Evolutionary conservation across 1,140 invertebrate genomes (phyloP), one percentile per base, ranked within the genome.

Genomic region (Caerostris extrusa): DNA sequence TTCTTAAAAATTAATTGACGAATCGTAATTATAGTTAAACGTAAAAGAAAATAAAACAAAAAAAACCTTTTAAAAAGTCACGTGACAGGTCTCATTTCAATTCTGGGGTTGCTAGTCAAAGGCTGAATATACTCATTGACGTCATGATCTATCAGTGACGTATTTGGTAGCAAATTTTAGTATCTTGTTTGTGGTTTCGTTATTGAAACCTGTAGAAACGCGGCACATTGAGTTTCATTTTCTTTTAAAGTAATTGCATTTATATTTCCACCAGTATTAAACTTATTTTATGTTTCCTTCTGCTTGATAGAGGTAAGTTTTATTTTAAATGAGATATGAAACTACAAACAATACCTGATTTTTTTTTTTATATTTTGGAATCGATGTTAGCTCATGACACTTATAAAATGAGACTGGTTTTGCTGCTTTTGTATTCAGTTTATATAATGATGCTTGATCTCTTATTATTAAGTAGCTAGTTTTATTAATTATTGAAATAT

Each of bases 181-280:
- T 5, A 77, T 77, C 71, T 77, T 69, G 12, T 71, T 77, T 77
- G 71, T 77, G 71, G 71, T 77, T 77, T 77, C 71, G 14, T 77
- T 77, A 77, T 10, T 77, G 71, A 77, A 77, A 77, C 71, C 71
- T 77, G 71, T 77, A 50, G 71, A 77, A 77, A 77, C 71, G 71
- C 71, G 71, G 71, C 53, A 12, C 53, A 77, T 50, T 77, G 50
- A 77, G 71, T 77, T 77, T 12, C 6, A 17, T 67, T 67, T 67
- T 67, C 61, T 67, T 67, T 14, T 17, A 67, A 67, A n/a, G 61
- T 6, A n/a, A 67, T 4, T 67, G 17, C 14, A 67, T 67, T 67
- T 67, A n/a, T 34, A 34, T 67, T 67, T 17, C 17, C 10, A 77
- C 12, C 71, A 53, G 34, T 53, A 50, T 77, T 77, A 77, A 7